These are phyloP conservation scores for Rhyacophila evoluta DNA, from an alignment of 2,888 invertebrate species.

Conservation along the genomic window DNA sequence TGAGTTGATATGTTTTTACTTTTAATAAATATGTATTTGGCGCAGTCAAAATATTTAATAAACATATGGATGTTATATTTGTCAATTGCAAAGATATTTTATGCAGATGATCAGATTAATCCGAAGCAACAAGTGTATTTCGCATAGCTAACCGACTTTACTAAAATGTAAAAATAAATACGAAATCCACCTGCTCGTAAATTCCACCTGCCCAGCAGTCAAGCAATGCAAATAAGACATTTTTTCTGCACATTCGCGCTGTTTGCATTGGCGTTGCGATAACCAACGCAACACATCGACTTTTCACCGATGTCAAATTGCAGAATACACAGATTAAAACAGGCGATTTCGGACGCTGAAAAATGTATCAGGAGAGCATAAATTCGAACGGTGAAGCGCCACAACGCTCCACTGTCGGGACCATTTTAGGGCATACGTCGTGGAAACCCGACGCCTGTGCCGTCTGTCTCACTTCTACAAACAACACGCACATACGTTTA, in stretches of 20 bases:
- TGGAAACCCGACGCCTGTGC: conserved; percentile 72
- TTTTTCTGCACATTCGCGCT: background rate
- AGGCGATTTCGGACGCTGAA: background rate
- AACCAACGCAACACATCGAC: background rate
- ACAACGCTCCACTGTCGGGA: conserved; percentile 71
- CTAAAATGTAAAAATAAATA: background rate
- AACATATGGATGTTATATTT: no score
- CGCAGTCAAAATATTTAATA: no score
- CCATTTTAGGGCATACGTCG: conserved; percentile 81
- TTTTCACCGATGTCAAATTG: background rate
- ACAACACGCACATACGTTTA: background rate
- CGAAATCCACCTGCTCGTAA: conserved; percentile 13
- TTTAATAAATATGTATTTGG: no score
- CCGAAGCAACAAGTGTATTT: no score
- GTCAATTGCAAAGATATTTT: no score
- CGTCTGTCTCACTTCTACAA: conserved; percentile 39
- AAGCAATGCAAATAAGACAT: background rate
- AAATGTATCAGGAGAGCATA: background rate
- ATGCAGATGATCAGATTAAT: no score
- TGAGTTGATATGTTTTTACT: no score
- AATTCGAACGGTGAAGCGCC: background rate
- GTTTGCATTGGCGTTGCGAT: background rate
- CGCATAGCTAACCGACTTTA: background rate
- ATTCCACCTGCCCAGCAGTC: background rate
- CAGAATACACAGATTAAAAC: background rate